Conservation (phyloP, 2,888 invertebrate species). For the Noctua comes region DNA sequence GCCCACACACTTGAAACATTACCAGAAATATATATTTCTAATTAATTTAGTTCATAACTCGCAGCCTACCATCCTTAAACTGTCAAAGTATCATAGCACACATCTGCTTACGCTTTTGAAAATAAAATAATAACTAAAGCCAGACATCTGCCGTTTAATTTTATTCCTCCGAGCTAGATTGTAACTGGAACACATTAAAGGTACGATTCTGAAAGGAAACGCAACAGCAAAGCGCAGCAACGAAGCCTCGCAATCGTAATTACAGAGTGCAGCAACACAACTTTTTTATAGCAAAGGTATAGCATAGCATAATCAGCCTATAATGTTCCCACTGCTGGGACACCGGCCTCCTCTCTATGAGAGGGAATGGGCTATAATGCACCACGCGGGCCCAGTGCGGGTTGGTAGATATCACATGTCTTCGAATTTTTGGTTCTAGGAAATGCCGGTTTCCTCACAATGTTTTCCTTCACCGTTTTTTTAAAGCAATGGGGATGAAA, state of each 20-base stretch:
- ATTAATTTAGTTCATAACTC: constrained; percentile 4
- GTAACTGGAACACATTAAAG: constrained; percentile 7
- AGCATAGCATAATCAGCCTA: too few relatives aligned
- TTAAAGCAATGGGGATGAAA: too few relatives aligned
- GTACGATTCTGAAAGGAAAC: background rate
- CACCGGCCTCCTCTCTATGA: too few relatives aligned
- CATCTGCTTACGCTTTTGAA: constrained; percentile 1
- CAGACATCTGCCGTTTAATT: constrained; percentile 22
- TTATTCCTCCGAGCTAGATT: constrained; percentile 18
- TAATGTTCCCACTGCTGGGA: too few relatives aligned
- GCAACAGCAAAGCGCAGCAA: background rate
- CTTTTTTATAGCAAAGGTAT: too few relatives aligned
- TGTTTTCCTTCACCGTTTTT: too few relatives aligned
- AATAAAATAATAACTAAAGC: constrained; percentile 15
- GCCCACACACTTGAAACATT: background rate
- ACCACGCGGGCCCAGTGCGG: too few relatives aligned
- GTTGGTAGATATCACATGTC: too few relatives aligned
- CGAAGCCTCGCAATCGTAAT: background rate
- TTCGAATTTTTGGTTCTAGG: too few relatives aligned
- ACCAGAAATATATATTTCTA: background rate
- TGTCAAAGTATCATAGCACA: constrained; percentile 5
- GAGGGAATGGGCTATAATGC: too few relatives aligned
- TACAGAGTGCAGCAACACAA: background rate
- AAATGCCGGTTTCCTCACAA: too few relatives aligned
- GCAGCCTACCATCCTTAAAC: background rate